Percentiles rank a stretch among this genome's conserved stretches.
Conservation (phyloP, 2,888 invertebrate genomes). For the Sarcophaga subvicina region DNA sequence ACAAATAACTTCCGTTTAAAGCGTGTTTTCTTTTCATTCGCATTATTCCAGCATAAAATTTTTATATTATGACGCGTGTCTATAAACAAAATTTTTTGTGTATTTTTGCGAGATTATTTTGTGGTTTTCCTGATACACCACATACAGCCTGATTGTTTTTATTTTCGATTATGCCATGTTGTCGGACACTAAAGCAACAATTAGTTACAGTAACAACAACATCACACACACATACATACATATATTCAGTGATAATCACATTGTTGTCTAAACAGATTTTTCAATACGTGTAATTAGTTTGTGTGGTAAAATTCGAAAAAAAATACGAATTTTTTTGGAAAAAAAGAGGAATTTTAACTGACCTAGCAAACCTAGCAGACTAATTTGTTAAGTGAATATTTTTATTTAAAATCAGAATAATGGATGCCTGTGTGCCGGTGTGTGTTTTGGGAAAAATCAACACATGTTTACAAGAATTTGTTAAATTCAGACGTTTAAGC, state of each 20-base stretch:
- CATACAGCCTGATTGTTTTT: slow-evolving; percentile 53
- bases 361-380: slow-evolving; percentile 7
- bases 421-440: background rate
- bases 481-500: slow-evolving; percentile 8
- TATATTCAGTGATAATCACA: slow-evolving; percentile 25
- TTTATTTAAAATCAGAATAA: background rate
- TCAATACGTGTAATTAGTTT: slow-evolving; percentile 50
- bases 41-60: background rate
- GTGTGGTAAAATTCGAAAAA: slow-evolving; percentile 36
- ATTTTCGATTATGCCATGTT: slow-evolving; percentile 19
- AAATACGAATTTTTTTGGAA: slow-evolving; percentile 52
- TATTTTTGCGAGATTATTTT: slow-evolving; percentile 23
- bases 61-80: background rate
- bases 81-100: slow-evolving; percentile 12
- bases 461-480: slow-evolving; percentile 51
- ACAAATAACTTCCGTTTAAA: background rate
- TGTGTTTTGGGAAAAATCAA: background rate
- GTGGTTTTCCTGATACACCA: slow-evolving; percentile 59
- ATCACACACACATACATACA: background rate
- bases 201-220: background rate
- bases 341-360: slow-evolving; percentile 39
- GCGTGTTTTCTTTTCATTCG: background rate
- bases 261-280: slow-evolving; percentile 61
- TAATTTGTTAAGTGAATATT: slow-evolving; percentile 17
- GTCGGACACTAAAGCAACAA: background rate